Evolutionary conservation across 1,140 invertebrate species (phyloP).

Genomic region (Helicoverpa zea): DNA sequence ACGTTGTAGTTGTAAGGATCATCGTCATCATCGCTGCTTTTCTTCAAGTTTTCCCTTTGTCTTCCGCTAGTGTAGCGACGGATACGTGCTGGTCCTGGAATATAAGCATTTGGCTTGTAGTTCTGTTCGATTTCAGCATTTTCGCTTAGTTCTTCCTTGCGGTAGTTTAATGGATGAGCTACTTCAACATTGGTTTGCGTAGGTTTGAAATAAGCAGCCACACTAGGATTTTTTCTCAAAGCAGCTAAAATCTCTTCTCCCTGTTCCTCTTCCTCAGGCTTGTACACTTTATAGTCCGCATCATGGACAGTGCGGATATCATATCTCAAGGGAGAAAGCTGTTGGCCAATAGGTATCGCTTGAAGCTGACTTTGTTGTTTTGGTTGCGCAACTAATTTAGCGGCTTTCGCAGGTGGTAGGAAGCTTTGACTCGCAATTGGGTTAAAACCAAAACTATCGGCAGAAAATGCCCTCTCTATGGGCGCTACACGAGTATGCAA

Average conservation of each 20-base stretch:
- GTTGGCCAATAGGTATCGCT: constrained; percentile 64
- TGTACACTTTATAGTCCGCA: constrained; percentile 82
- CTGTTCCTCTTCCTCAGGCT: constrained; percentile 76
- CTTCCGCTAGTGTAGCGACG: constrained; percentile 79
- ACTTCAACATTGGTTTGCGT: constrained; percentile 80
- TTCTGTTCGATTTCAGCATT: constrained; percentile 74
- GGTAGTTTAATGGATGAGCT: constrained; percentile 77
- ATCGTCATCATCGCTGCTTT: constrained; percentile 75
- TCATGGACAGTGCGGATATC: constrained; percentile 83
- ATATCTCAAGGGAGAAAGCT: constrained; percentile 76
- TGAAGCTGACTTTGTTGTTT: constrained; percentile 62
- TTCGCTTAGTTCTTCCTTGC: constrained; percentile 75
- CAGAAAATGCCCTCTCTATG: constrained; percentile 76
- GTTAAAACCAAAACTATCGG: constrained; percentile 82
- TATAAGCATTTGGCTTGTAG: constrained; percentile 83
- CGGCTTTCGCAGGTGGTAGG: constrained; percentile 66
- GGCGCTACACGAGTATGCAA: constrained; percentile 77
- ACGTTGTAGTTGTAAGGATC: constrained; percentile 80
- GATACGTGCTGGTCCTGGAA: constrained; percentile 81
- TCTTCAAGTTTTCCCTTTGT: constrained; percentile 72
- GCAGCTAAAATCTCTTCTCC: constrained; percentile 75
- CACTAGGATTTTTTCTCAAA: constrained; percentile 80
- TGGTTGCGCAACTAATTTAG: constrained; percentile 67
- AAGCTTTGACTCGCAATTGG: constrained; percentile 83
- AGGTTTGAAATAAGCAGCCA: constrained; percentile 80